Conservation (phyloP, 2,888 invertebrate species). For the Acleris cristana region DNA sequence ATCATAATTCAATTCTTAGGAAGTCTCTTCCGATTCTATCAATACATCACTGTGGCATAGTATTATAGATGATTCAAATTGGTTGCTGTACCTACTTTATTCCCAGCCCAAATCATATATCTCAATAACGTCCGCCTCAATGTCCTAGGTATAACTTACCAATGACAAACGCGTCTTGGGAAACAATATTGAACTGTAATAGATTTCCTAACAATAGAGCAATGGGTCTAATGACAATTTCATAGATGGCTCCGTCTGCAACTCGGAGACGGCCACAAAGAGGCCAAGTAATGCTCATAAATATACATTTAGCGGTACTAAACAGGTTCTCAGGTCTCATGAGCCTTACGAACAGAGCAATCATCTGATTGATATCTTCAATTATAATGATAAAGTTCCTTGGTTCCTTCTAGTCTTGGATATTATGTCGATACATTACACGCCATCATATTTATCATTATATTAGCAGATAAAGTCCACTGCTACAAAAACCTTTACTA, state of each 20-base stretch:
- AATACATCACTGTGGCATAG: too few species aligned
- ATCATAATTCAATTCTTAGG: too few species aligned
- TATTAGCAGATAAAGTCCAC: too few species aligned
- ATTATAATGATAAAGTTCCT: not conserved
- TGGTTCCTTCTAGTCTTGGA: too few species aligned
- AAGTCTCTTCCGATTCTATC: too few species aligned
- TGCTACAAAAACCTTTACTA: too few species aligned
- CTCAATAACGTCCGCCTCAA: not conserved
- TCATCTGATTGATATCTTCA: conserved; percentile 1
- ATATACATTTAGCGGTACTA: not conserved
- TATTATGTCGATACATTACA: too few species aligned
- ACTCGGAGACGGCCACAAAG: conserved; percentile 1
- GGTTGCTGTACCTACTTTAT: too few species aligned
- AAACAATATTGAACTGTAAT: not conserved
- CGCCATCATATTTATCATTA: too few species aligned
- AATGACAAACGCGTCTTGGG: not conserved
- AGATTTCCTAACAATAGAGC: not conserved
- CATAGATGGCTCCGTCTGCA: not conserved
- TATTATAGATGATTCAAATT: too few species aligned
- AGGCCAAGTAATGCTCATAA: not conserved
- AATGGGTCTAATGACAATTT: not conserved
- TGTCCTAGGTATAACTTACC: not conserved
- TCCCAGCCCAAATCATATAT: not conserved
- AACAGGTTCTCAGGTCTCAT: conserved; percentile 3
- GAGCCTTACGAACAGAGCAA: not conserved